These are phyloP conservation scores for Himalopsyche phryganea DNA, from an alignment of 1,140 invertebrate genomes.

Conservation along the genomic window DNA sequence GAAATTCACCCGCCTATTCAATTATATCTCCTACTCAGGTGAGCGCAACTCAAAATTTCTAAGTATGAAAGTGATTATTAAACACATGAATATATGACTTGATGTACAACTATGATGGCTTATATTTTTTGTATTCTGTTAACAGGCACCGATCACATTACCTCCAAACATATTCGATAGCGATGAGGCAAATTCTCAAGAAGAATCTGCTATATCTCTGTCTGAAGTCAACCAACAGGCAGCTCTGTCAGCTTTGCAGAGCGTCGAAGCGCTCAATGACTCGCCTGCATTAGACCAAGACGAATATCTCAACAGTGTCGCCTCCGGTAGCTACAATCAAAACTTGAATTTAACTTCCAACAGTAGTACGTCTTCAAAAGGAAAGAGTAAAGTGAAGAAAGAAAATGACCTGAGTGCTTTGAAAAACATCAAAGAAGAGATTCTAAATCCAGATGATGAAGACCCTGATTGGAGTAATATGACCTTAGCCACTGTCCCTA, in stretches of 20 bases:
- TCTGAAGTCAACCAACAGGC: conserved; percentile 21
- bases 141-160: conserved; percentile 16
- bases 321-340: conserved; percentile 25
- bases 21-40: conserved; percentile 18
- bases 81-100: too few species aligned
- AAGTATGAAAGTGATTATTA: neutral
- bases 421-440: conserved; percentile 49
- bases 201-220: conserved; percentile 15
- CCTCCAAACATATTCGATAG: conserved; percentile 29
- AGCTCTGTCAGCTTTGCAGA: conserved; percentile 35
- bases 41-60: too few species aligned
- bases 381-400: conserved; percentile 32
- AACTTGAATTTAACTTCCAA: conserved; percentile 45
- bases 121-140: neutral
- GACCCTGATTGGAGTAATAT: conserved; percentile 49
- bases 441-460: conserved; percentile 38
- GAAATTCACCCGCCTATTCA: conserved; percentile 6
- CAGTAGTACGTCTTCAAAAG: conserved; percentile 25
- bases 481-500: conserved; percentile 47
- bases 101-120: too few species aligned
- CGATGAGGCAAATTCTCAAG: conserved; percentile 29
- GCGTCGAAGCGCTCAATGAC: conserved; percentile 22
- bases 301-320: conserved; percentile 18
- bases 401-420: conserved; percentile 39
- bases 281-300: neutral